phyloP scores from a whole-genome alignment of 1,140 invertebrate genomes.

The Mactra quadrangularis region DNA sequence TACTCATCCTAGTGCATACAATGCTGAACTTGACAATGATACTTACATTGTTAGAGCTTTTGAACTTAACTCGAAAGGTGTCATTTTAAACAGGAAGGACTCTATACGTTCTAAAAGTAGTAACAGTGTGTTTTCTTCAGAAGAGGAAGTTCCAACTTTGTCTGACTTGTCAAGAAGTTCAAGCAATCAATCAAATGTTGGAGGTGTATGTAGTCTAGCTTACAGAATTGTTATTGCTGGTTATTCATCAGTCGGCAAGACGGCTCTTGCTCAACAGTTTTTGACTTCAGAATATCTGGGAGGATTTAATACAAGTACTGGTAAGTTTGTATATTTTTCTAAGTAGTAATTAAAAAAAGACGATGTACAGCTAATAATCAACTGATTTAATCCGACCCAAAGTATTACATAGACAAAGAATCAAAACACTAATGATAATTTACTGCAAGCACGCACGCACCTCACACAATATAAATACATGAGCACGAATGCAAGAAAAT shows the following conservation, averaged over 20 bases:
- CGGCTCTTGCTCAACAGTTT: slow-evolving; percentile 94
- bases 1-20: slow-evolving; percentile 31
- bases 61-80: slow-evolving; percentile 93
- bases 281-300: slow-evolving; percentile 98
- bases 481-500: no score
- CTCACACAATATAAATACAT: no score
- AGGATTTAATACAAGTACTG: slow-evolving; percentile 90
- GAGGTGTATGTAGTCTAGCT: slow-evolving; percentile 6
- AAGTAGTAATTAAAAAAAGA: no score
- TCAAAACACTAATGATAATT: no score
- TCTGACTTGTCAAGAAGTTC: no score
- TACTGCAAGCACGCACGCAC: no score
- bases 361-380: no score
- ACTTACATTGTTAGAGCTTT: slow-evolving; percentile 94
- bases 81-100: slow-evolving; percentile 94
- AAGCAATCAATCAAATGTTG: no score
- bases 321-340: slow-evolving; percentile 74
- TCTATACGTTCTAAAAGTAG: slow-evolving; percentile 88
- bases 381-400: no score
- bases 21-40: slow-evolving; percentile 85
- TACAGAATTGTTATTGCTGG: slow-evolving; percentile 93
- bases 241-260: slow-evolving; percentile 94
- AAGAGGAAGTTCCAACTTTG: background rate
- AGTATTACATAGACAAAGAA: no score
- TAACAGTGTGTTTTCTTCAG: slow-evolving; percentile 88